Evolutionary conservation across 2,888 invertebrate genomes (phyloP).

Genomic region (Amphipyra berbera): DNA sequence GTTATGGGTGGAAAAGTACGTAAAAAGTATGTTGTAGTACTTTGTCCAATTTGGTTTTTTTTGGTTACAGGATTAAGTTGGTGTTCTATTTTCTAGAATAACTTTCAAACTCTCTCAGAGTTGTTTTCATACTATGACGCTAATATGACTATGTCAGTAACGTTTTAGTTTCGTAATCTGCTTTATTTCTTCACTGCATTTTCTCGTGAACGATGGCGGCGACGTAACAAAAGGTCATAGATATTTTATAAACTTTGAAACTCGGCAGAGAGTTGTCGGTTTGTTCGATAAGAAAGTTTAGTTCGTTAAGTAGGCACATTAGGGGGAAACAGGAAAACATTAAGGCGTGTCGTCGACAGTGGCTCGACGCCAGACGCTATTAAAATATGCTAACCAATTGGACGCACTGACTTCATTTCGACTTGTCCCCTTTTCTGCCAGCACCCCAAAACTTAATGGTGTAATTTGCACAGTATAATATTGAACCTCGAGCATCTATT

Average conservation of each 20-base stretch:
- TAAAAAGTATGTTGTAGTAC: not conserved
- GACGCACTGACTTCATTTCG: slow-evolving; percentile 76
- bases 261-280: slow-evolving; percentile 78
- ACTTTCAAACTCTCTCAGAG: not conserved
- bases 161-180: slow-evolving; percentile 35
- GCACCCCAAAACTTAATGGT: slow-evolving; percentile 69
- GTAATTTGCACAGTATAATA: slow-evolving; percentile 76
- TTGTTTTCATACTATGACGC: not conserved
- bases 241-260: slow-evolving; percentile 78
- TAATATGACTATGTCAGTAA: slow-evolving; percentile 15
- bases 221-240: slow-evolving; percentile 68
- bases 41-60: slow-evolving; percentile 11
- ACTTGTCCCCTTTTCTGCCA: slow-evolving; percentile 65
- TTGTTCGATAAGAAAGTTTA: slow-evolving; percentile 87
- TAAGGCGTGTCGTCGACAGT: slow-evolving; percentile 81
- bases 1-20: slow-evolving; percentile 12
- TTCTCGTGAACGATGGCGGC: slow-evolving; percentile 53
- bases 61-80: not conserved
- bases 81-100: not conserved
- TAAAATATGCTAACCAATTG: slow-evolving; percentile 87
- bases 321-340: slow-evolving; percentile 87
- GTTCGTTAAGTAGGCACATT: slow-evolving; percentile 88
- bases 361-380: slow-evolving; percentile 84
- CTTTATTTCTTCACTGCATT: slow-evolving; percentile 52
- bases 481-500: slow-evolving; percentile 70